Percentiles rank a stretch among this genome's conserved stretches.
phyloP scores from a whole-genome alignment of 2,888 invertebrate species.

The Lymantria monacha region DNA sequence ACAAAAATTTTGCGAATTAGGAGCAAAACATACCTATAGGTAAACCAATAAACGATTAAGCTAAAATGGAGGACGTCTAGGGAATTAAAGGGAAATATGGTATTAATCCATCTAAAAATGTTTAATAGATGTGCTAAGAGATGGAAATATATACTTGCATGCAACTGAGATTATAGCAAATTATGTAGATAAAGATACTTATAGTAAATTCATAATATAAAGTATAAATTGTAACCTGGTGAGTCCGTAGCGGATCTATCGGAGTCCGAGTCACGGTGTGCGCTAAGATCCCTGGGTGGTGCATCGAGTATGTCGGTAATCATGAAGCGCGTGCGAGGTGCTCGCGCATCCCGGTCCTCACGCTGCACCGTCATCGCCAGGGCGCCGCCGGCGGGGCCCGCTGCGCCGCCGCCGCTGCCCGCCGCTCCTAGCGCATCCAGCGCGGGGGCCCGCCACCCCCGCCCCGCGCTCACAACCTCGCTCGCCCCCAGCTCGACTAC shows the following conservation, averaged over 20 bases:
- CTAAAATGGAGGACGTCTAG: no score
- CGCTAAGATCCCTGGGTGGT: slow-evolving; percentile 81
- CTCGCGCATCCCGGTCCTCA: slow-evolving; percentile 87
- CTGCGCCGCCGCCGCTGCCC: slow-evolving; percentile 59
- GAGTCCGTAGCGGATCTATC: slow-evolving; percentile 83
- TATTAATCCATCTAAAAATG: no score
- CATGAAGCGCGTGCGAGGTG: slow-evolving; percentile 92
- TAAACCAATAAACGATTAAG: no score
- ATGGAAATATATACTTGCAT: no score
- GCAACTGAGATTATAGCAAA: no score
- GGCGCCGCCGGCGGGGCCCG: slow-evolving; percentile 74
- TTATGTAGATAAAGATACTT: no score
- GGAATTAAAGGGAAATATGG: no score
- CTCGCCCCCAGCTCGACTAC: slow-evolving; percentile 58
- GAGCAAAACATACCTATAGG: no score
- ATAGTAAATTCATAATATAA: no score
- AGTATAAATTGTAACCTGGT: slow-evolving; percentile 52
- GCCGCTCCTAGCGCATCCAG: slow-evolving; percentile 66
- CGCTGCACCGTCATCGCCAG: slow-evolving; percentile 84
- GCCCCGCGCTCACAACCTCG: slow-evolving; percentile 55
- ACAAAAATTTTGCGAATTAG: no score
- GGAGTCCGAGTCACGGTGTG: slow-evolving; percentile 79
- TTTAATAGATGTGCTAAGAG: no score
- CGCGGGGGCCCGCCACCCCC: slow-evolving; percentile 56
- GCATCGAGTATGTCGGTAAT: slow-evolving; percentile 92